Conservation (phyloP, 2,888 invertebrate genomes). For the Spisula subtruncata region DNA sequence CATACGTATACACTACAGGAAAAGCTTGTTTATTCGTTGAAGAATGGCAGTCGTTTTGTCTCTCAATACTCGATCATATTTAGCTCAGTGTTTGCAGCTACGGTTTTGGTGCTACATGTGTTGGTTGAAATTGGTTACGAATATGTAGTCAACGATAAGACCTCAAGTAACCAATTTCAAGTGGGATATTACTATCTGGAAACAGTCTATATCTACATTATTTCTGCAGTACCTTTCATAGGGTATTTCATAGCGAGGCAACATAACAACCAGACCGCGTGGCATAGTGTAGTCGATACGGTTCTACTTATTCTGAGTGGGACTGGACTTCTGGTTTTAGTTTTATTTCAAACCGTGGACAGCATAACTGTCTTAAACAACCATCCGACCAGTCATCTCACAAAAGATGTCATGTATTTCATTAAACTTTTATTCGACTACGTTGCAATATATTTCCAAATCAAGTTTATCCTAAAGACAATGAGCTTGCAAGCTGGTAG, state of each 20-base stretch:
- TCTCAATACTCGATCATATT: not conserved
- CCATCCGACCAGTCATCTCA: not conserved
- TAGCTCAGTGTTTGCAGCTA: not conserved
- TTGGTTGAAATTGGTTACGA: not conserved
- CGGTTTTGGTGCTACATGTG: not conserved
- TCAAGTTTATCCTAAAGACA: constrained; percentile 7
- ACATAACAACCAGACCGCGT: not conserved
- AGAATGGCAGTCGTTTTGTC: not conserved
- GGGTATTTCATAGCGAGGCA: constrained; percentile 10
- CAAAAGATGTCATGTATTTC: constrained; percentile 28
- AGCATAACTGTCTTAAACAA: not conserved
- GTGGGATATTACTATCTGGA: not conserved
- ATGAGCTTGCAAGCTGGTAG: not conserved
- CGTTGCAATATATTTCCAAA: constrained; percentile 25
- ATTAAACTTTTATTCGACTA: constrained; percentile 39
- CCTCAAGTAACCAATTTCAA: not conserved
- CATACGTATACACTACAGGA: not conserved
- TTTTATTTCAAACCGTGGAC: constrained; percentile 41
- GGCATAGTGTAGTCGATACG: not conserved
- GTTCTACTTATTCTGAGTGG: constrained; percentile 25
- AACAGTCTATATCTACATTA: constrained; percentile 30
- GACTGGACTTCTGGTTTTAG: constrained; percentile 32
- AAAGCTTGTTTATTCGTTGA: not conserved
- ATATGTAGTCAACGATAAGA: not conserved
- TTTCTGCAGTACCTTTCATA: constrained; percentile 26